Conservation (phyloP, 2,797 vertebrate species). For the Chloroceryle inda region DNA sequence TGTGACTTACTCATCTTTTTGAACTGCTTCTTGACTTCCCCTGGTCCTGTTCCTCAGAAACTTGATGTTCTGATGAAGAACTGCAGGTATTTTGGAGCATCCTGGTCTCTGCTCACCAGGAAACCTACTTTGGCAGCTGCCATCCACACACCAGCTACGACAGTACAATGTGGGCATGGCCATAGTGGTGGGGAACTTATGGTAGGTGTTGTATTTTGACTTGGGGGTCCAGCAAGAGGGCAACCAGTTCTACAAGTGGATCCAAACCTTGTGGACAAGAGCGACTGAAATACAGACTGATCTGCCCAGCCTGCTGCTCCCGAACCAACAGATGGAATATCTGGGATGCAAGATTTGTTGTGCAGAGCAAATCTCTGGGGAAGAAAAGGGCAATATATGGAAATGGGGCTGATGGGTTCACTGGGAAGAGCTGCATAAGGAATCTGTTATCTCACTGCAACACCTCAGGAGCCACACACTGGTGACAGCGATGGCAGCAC, state of each 20-base stretch:
- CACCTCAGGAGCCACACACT: not conserved
- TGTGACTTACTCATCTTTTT: not conserved
- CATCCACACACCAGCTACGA: not conserved
- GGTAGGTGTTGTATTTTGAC: not conserved
- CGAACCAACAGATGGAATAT: not conserved
- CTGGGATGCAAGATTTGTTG: not conserved
- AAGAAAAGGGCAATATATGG: not conserved
- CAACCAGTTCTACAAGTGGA: not conserved
- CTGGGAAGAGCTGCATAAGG: not conserved
- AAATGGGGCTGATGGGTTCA: not conserved
- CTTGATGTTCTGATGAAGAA: not conserved
- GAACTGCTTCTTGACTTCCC: not conserved
- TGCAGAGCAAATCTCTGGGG: not conserved
- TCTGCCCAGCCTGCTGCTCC: not conserved
- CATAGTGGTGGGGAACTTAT: not conserved
- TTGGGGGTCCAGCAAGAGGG: not conserved
- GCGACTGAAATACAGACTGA: not conserved
- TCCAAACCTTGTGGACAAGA: not conserved
- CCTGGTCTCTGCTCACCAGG: not conserved
- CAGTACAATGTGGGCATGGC: rapidly evolving
- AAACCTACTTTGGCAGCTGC: not conserved
- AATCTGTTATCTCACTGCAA: not conserved
- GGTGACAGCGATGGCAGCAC: rapidly evolving
- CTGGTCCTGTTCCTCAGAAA: not conserved
- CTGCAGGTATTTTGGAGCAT: not conserved